Evolutionary conservation across 2,797 vertebrate species (phyloP).

Genomic region (Chromis chromis): DNA sequence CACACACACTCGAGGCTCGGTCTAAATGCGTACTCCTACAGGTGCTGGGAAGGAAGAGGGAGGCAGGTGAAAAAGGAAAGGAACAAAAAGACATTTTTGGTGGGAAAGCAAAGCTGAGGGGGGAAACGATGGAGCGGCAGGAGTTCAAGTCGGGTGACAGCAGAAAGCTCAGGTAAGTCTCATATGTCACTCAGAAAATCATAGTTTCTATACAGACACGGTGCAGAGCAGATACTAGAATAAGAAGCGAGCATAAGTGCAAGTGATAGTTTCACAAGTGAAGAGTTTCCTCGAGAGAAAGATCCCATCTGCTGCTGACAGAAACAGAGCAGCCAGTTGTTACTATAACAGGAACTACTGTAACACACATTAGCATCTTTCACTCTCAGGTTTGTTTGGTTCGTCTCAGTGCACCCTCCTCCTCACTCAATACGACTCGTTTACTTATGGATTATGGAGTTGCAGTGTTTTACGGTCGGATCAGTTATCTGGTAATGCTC

Average conservation of each 20-base stretch:
- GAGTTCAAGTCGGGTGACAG: slow-evolving; percentile 76
- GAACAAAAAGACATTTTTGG: slow-evolving; percentile 28
- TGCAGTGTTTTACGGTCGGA: slow-evolving; percentile 34
- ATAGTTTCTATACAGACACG: slow-evolving; percentile 18
- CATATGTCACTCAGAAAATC: slow-evolving; percentile 6
- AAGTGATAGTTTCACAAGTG: slow-evolving; percentile 60
- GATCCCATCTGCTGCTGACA: slow-evolving; percentile 67
- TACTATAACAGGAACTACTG: slow-evolving; percentile 53
- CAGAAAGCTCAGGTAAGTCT: slow-evolving; percentile 75
- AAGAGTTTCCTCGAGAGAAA: slow-evolving; percentile 73
- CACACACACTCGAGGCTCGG: slow-evolving; percentile 34
- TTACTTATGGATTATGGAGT: slow-evolving; percentile 42
- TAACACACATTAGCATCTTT: slow-evolving; percentile 55
- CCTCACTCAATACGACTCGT: slow-evolving; percentile 33
- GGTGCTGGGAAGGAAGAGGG: slow-evolving; percentile 68
- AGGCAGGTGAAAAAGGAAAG: slow-evolving; percentile 59
- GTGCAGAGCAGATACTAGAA: slow-evolving; percentile 12
- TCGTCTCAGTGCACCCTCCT: not conserved
- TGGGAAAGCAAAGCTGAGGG: slow-evolving; percentile 35
- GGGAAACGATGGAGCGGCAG: slow-evolving; percentile 67
- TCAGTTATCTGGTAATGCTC: slow-evolving; percentile 55
- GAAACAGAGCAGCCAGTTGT: slow-evolving; percentile 66
- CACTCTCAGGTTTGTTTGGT: slow-evolving; percentile 24
- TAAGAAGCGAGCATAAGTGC: too few species aligned
- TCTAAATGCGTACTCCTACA: slow-evolving; percentile 75